Evolutionary conservation across 2,113 vertebrate genomes (phyloP), one percentile per base, ranked within the genome.

Genomic region (Chaetops frenatus): DNA sequence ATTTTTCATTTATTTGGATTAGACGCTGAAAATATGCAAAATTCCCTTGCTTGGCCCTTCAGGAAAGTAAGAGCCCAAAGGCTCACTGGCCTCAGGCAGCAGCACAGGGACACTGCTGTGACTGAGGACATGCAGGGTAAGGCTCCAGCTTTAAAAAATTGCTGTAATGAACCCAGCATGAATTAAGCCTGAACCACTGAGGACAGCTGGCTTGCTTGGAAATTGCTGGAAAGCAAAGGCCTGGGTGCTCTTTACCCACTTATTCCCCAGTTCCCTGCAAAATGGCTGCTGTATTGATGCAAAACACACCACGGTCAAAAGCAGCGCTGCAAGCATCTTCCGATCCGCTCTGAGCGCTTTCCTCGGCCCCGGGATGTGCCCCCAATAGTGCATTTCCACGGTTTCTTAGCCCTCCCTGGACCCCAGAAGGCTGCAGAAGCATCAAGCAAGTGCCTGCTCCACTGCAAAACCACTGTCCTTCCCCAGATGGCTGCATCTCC

Each of bases 401-500:
- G 42, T 58, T 72, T 54, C 40, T 19, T 58, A 72, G 8, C 11
- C 23, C 20, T 35, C 6, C 10, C 22, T 8, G 33, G 72, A 33
- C 36, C 20, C 22, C n/a, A 15, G 12, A 11, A 28, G 36, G 51
- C 67, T 66, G 62, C 47, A 73, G 42, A 36, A 29, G 22, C 48
- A 36, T 31, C 1, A 3, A 28, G 20, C 8, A 6, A 64, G 66
- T 6, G 7, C 29, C 25, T 25, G 42, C 53, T 61, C 42, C 1
- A 1, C 15, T 24, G 44, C 15, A 31, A 40, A 69, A 20, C n/a
- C 70, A 9, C 29, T 2, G 1, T 72, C 58, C 67, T 54, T 27
- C 42, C 24, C 3, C 2, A 0, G 1, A 8, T 1, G 19, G 47
- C 61, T 5, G 11, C 61, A 9, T 4, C 11, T 12, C 20, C 40